These are phyloP conservation scores for Protodeltote pygarga DNA, from an alignment of 2,888 invertebrate species.

Conservation along the genomic window DNA sequence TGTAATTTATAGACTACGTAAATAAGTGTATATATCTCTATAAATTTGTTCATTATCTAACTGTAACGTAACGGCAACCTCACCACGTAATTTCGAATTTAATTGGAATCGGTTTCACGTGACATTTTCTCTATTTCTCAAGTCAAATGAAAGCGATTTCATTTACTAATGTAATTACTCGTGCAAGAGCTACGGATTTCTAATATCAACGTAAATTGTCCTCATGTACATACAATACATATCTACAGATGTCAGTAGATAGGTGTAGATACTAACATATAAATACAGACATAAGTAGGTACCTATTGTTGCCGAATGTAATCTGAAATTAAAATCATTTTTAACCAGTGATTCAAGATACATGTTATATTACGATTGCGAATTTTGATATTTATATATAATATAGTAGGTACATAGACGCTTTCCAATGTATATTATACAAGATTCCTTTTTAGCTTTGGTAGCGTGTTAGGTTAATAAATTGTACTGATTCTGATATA, in stretches of 20 bases:
- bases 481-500: too few relatives aligned
- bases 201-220: conserved; percentile 4
- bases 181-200: conserved; percentile 1
- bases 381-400: conserved; percentile 1
- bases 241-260: neutral
- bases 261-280: too few relatives aligned
- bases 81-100: conserved; percentile 26
- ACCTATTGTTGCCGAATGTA: too few relatives aligned
- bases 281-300: too few relatives aligned
- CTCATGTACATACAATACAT: neutral
- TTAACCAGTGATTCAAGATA: neutral
- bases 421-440: too few relatives aligned
- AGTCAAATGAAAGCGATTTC: conserved; percentile 32
- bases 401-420: too few relatives aligned
- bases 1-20: neutral
- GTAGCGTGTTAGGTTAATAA: too few relatives aligned
- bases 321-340: conserved; percentile 4
- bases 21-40: neutral
- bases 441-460: too few relatives aligned
- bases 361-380: too few relatives aligned
- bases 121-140: conserved; percentile 32
- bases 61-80: conserved; percentile 2
- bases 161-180: conserved; percentile 22
- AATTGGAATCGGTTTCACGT: conserved; percentile 26
- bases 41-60: neutral